phyloP scores from a whole-genome alignment of 1,140 invertebrate genomes.

The Procambarus virginalis region DNA sequence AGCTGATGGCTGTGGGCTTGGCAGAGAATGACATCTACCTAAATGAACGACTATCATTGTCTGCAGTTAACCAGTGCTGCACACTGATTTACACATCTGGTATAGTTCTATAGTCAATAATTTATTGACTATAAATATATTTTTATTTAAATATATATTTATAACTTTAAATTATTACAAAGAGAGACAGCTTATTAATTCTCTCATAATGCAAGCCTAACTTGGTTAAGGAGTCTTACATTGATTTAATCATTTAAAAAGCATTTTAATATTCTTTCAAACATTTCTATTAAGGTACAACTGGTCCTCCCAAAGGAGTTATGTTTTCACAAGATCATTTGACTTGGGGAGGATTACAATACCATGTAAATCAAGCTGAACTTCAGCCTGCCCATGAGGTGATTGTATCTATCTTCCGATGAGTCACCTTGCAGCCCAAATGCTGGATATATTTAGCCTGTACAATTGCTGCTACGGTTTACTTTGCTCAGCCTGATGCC shows the following conservation, averaged over 20 bases:
- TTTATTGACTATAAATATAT: no score
- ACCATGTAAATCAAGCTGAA: neutral
- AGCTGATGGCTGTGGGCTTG: slow-evolving; percentile 71
- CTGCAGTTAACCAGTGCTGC: slow-evolving; percentile 72
- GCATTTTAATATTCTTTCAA: neutral
- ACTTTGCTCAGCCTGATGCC: slow-evolving; percentile 72
- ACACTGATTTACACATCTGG: slow-evolving; percentile 72
- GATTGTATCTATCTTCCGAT: slow-evolving; percentile 71
- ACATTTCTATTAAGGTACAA: slow-evolving; percentile 68
- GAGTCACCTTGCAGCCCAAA: slow-evolving; percentile 71
- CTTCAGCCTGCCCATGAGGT: slow-evolving; percentile 20
- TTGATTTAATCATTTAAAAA: neutral
- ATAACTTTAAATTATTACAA: no score
- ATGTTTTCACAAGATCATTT: slow-evolving; percentile 72
- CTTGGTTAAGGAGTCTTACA: no score
- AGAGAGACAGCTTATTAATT: no score
- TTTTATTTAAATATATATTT: no score
- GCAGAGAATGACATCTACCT: slow-evolving; percentile 67
- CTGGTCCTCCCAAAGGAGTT: slow-evolving; percentile 72
- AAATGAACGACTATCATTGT: slow-evolving; percentile 60
- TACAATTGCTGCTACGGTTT: slow-evolving; percentile 61
- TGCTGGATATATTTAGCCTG: slow-evolving; percentile 70
- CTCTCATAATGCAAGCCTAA: no score
- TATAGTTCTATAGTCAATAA: slow-evolving; percentile 4
- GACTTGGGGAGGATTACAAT: slow-evolving; percentile 69